Evolutionary conservation across 1,140 invertebrate genomes (phyloP), one percentile per base, ranked within the genome.

Genomic region (Acromyrmex charruanus): DNA sequence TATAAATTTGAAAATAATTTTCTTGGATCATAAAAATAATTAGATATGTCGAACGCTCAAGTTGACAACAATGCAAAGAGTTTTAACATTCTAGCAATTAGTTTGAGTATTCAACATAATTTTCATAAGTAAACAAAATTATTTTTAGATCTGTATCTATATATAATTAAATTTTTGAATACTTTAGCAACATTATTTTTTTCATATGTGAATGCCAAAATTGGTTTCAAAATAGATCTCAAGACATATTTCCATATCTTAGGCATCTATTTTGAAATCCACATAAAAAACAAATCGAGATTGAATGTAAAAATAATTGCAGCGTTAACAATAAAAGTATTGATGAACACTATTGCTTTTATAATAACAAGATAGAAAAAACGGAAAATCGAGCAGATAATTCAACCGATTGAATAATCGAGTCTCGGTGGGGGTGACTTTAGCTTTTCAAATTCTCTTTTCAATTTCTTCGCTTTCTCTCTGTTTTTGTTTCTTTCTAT

Each of bases 351-450:
- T 89, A 88, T 55, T 87, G 14, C 18, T 39, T 59, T 68, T 21
- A 65, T 44, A 74, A 59, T 61, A 35, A 49, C 12, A 21, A 55
- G 63, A 53, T 25, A 53, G 10, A 69, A 18, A 80, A 74, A 69
- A 63, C 0, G 53, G 5, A 21, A n/a, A 55, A 51, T 77, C 16
- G 28, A n/a, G 58, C 51, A n/a, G 21, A 82, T 89, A 86, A 72
- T 59, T 87, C 51, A 77, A 65, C 31, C 49, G 66, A n/a, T 25
- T 61, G 44, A 90, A 90, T 90, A 87, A 90, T 88, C 77, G 75
- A 75, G 12, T 74, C 86, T 80, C 77, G 25, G 0, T 66, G 80
- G 61, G 51, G 69, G 25, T 87, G 58, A 81, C 59, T 61, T 44
- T 44, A 66, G 35, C 49, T 59, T 72, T 87, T 84, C 53, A 21